A percentile compares a stretch with the other conserved stretches of the same genome.
phyloP scores from a whole-genome alignment of 2,113 vertebrate genomes.

The Falco punctatus region DNA sequence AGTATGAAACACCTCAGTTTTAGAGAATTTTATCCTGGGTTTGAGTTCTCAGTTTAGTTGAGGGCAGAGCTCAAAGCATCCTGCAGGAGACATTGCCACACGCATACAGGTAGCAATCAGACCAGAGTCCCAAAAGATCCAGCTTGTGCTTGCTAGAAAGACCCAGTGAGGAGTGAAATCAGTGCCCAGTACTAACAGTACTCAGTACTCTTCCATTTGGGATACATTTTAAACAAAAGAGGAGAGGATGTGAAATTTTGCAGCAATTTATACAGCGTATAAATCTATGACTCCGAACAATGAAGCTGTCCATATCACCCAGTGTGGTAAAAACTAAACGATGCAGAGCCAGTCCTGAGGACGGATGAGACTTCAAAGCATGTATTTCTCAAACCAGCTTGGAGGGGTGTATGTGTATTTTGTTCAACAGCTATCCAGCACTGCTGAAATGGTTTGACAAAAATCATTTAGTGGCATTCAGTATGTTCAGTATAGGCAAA shows the following conservation, averaged over 20 bases:
- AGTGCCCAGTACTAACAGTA: not conserved
- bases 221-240: not conserved
- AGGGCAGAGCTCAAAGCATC: not conserved
- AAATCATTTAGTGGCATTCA: not conserved
- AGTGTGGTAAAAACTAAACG: not conserved
- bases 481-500: not conserved
- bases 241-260: not conserved
- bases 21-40: not conserved
- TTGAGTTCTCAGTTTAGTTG: not conserved
- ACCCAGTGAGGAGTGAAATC: not conserved
- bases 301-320: not conserved
- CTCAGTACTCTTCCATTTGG: not conserved
- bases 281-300: not conserved
- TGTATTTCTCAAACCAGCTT: not conserved
- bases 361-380: not conserved
- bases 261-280: not conserved
- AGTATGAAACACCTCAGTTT: not conserved
- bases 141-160: not conserved
- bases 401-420: not conserved
- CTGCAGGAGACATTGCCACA: not conserved
- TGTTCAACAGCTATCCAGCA: not conserved
- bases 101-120: not conserved
- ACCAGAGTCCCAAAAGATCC: not conserved
- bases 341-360: not conserved
- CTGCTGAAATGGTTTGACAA: not conserved